phyloP scores from a whole-genome alignment of 2,113 vertebrate species.

The Choloepus hoffmanni region DNA sequence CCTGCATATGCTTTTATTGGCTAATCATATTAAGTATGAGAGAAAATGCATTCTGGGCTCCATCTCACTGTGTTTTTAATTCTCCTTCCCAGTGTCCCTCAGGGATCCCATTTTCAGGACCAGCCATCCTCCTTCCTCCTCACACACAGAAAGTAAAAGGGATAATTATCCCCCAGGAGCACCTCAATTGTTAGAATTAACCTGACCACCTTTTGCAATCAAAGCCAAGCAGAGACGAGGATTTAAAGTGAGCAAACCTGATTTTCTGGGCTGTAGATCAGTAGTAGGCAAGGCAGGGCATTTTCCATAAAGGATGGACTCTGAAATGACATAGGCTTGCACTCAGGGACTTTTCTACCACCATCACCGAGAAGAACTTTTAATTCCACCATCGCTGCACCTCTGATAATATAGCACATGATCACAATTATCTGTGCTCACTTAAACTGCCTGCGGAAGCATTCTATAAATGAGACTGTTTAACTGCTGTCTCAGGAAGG shows the following conservation, averaged over 20 bases:
- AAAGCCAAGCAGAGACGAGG: slow-evolving; percentile 73
- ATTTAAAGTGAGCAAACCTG: slow-evolving; percentile 69
- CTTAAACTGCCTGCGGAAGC: neutral
- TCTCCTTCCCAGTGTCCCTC: slow-evolving; percentile 69
- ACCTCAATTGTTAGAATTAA: slow-evolving; percentile 87
- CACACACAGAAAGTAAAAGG: slow-evolving; percentile 83
- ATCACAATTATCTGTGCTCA: slow-evolving; percentile 9
- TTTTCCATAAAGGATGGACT: slow-evolving; percentile 48
- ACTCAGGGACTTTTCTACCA: slow-evolving; percentile 1
- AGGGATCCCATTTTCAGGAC: slow-evolving; percentile 77
- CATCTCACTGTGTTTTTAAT: slow-evolving; percentile 69
- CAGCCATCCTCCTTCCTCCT: slow-evolving; percentile 82
- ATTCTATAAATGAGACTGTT: slow-evolving; percentile 11
- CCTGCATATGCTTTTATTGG: slow-evolving; percentile 70
- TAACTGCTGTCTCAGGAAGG: neutral
- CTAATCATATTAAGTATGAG: slow-evolving; percentile 71
- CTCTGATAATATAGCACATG: slow-evolving; percentile 6
- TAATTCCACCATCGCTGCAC: neutral
- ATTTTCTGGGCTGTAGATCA: slow-evolving; percentile 59
- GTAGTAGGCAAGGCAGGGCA: neutral
- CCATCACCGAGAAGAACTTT: neutral
- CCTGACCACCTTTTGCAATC: slow-evolving; percentile 81
- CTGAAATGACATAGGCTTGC: slow-evolving; percentile 21
- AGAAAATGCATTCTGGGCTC: slow-evolving; percentile 67
- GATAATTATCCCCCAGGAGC: slow-evolving; percentile 86